phyloP scores from a whole-genome alignment of 2,888 invertebrate species.

The Drosophila dives region DNA sequence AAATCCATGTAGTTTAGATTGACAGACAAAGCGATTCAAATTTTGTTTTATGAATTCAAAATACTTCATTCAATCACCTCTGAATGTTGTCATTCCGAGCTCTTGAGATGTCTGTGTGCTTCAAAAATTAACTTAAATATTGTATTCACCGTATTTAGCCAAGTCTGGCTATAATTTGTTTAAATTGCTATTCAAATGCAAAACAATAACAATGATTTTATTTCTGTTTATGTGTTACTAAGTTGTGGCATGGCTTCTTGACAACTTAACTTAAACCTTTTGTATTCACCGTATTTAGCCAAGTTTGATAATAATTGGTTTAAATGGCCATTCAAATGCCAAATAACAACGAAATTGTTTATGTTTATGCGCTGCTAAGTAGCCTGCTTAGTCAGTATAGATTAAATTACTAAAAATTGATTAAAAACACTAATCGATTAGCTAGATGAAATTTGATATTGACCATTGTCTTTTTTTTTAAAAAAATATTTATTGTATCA shows the following conservation, averaged over 20 bases:
- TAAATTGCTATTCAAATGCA: slow-evolving; percentile 29
- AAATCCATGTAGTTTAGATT: slow-evolving; percentile 59
- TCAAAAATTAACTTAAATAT: slow-evolving; percentile 50
- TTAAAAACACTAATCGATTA: slow-evolving; percentile 11
- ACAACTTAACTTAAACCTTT: slow-evolving; percentile 46
- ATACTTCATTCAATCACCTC: slow-evolving; percentile 29
- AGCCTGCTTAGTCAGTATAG: neutral
- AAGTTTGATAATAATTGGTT: slow-evolving; percentile 23
- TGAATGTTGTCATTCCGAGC: slow-evolving; percentile 21
- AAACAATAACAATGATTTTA: slow-evolving; percentile 18
- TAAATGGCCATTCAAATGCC: slow-evolving; percentile 25
- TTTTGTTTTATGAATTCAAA: slow-evolving; percentile 17
- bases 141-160: slow-evolving; percentile 26
- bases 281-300: slow-evolving; percentile 24
- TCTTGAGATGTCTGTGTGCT: slow-evolving; percentile 15
- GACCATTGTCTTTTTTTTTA: slow-evolving; percentile 4
- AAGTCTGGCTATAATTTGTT: slow-evolving; percentile 21
- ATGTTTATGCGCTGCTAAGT: slow-evolving; percentile 23
- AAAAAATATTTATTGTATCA: neutral
- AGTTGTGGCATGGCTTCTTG: slow-evolving; percentile 8
- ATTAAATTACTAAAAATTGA: slow-evolving; percentile 24
- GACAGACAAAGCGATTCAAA: slow-evolving; percentile 56
- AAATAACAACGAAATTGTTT: slow-evolving; percentile 10
- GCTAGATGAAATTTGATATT: slow-evolving; percentile 37
- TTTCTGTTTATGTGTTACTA: slow-evolving; percentile 22